phyloP scores from a whole-genome alignment of 2,797 vertebrate species.

The Odontamblyopus rebecca region DNA sequence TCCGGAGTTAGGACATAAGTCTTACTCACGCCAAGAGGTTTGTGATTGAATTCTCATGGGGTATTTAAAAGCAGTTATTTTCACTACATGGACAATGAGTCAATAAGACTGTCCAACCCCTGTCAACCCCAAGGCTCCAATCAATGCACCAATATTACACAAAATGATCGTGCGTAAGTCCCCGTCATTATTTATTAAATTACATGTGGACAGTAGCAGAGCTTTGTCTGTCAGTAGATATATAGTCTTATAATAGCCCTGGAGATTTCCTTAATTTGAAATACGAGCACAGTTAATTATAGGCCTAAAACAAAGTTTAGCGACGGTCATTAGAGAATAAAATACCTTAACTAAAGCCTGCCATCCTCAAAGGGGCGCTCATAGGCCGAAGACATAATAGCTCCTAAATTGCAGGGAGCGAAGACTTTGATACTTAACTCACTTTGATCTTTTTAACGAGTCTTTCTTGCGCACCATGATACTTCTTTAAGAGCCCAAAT shows the following conservation, averaged over 20 bases:
- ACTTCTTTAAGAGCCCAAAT: constrained; percentile 28
- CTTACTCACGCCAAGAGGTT: constrained; percentile 1
- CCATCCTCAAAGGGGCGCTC: constrained; percentile 41
- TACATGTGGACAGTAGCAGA: background rate
- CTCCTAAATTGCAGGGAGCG: constrained; percentile 46
- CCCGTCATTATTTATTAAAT: constrained; percentile 8
- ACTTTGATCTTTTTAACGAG: constrained; percentile 78
- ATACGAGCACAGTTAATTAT: constrained; percentile 10
- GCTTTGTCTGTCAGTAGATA: background rate
- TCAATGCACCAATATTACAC: constrained; percentile 19
- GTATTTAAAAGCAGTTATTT: constrained; percentile 19
- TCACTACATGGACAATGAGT: constrained; percentile 16
- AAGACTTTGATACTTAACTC: constrained; percentile 64
- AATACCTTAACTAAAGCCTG: constrained; percentile 18
- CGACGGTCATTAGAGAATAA: constrained; percentile 34
- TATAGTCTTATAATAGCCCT: background rate
- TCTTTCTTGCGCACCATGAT: constrained; percentile 47
- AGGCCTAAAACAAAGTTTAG: constrained; percentile 17
- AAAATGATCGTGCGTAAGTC: background rate
- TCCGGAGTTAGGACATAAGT: background rate
- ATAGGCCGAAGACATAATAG: constrained; percentile 43
- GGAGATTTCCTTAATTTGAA: constrained; percentile 8
- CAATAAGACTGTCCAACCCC: constrained; percentile 29
- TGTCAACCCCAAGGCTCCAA: constrained; percentile 26
- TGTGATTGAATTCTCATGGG: constrained; percentile 28